A percentile compares a stretch with the other conserved stretches of the same genome.
These are phyloP conservation scores for Ganaspis sp. DNA, from an alignment of 1,140 invertebrate species.

Conservation along the genomic window DNA sequence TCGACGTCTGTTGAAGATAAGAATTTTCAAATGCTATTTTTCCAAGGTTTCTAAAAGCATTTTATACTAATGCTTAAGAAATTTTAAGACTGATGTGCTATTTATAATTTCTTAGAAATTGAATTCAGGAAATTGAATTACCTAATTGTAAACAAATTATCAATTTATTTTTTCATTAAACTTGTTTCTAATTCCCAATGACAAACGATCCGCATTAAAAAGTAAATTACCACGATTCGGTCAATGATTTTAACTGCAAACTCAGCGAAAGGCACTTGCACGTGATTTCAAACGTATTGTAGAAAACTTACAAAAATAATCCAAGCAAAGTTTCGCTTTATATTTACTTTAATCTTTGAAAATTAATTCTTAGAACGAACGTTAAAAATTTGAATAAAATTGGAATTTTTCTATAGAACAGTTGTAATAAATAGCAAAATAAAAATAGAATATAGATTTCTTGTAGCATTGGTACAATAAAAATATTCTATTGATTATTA, in stretches of 20 bases:
- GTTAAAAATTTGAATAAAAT: no score
- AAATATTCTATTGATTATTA: no score
- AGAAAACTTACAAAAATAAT: not conserved
- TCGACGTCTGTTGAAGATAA: not conserved
- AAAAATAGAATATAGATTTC: no score
- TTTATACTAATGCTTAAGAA: not conserved
- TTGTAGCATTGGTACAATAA: no score
- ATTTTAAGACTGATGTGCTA: not conserved
- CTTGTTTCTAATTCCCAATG: not conserved
- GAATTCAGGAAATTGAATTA: not conserved
- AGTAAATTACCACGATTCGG: not conserved
- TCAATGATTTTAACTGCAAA: slow-evolving; percentile 2
- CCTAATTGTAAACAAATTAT: not conserved
- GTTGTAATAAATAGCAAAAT: no score
- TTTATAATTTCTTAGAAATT: not conserved
- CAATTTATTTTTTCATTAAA: not conserved
- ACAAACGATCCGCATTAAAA: not conserved
- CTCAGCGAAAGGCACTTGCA: slow-evolving; percentile 7
- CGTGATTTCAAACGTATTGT: no score
- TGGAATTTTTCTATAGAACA: no score
- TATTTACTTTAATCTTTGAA: no score
- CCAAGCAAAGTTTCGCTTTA: no score
- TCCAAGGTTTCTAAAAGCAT: not conserved
- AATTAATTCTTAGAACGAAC: no score
- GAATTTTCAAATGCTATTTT: not conserved